These are phyloP conservation scores for Trilocha varians DNA, from an alignment of 2,888 invertebrate species.

Conservation along the genomic window DNA sequence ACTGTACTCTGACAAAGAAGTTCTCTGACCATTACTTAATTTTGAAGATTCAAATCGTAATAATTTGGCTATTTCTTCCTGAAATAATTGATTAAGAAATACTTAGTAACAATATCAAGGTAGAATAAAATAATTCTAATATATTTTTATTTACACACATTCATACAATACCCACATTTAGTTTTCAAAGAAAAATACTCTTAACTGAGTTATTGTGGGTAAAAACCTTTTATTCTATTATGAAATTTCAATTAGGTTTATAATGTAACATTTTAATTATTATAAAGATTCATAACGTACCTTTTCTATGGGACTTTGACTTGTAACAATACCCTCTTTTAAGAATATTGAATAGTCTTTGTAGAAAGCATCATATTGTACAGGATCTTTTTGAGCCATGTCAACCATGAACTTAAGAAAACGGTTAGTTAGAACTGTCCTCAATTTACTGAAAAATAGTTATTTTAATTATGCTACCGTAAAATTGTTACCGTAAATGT, in stretches of 20 bases:
- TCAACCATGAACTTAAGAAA: constrained; percentile 90
- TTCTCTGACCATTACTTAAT: constrained; percentile 77
- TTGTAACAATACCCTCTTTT: constrained; percentile 95
- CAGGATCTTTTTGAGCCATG: constrained; percentile 86
- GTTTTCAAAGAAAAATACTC: too few species aligned
- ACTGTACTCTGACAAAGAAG: constrained; percentile 87
- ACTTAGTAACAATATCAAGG: not conserved
- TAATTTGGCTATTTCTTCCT: constrained; percentile 93
- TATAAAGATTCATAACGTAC: constrained; percentile 71
- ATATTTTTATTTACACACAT: too few species aligned
- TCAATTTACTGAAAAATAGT: constrained; percentile 76
- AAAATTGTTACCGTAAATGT: too few species aligned
- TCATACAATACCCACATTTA: too few species aligned
- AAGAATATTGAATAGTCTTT: constrained; percentile 93
- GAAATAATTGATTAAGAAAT: constrained; percentile 13
- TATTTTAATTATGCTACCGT: not conserved
- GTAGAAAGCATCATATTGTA: constrained; percentile 89
- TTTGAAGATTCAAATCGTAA: constrained; percentile 94
- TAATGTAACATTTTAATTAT: too few species aligned
- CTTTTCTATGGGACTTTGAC: constrained; percentile 85
- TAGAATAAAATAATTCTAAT: too few species aligned
- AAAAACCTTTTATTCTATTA: too few species aligned
- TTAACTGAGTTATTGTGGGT: too few species aligned
- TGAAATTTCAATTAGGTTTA: too few species aligned
- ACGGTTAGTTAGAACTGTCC: constrained; percentile 86